Percentiles rank a stretch among this genome's conserved stretches.
Conservation (phyloP, 2,113 vertebrate species). For the Otis tarda region DNA sequence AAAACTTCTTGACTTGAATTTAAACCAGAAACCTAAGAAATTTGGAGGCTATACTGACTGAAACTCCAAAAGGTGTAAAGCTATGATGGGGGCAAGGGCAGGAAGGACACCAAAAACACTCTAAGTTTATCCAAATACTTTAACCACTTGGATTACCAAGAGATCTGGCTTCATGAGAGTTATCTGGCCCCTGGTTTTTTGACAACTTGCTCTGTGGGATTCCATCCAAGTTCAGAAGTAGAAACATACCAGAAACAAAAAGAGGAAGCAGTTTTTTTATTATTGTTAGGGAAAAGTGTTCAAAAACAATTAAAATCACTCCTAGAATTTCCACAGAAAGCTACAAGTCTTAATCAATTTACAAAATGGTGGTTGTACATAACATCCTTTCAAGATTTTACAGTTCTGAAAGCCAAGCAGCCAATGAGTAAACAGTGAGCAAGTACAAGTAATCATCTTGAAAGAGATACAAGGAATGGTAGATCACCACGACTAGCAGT, state of each 20-base stretch:
- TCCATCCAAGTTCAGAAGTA: background rate
- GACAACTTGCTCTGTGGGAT: background rate
- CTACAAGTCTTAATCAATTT: background rate
- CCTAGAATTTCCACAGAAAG: background rate
- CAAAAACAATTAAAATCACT: background rate
- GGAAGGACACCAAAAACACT: background rate
- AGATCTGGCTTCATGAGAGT: background rate
- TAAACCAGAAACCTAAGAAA: background rate
- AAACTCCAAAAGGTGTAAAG: background rate
- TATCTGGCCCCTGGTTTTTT: background rate
- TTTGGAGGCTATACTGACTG: background rate
- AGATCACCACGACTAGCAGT: background rate
- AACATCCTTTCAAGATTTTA: background rate
- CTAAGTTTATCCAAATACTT: background rate
- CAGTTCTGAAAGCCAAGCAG: background rate
- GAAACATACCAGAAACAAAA: background rate
- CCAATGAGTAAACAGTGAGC: background rate
- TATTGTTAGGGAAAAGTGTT: background rate
- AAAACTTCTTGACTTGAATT: background rate
- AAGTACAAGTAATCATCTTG: background rate
- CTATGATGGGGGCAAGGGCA: background rate
- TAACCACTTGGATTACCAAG: background rate
- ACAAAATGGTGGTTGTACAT: background rate
- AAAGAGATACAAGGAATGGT: background rate
- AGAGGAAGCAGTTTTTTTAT: background rate